Evolutionary conservation across 2,888 invertebrate genomes (phyloP), one percentile per base, ranked within the genome.

Genomic region (Galerucella nymphaeae): DNA sequence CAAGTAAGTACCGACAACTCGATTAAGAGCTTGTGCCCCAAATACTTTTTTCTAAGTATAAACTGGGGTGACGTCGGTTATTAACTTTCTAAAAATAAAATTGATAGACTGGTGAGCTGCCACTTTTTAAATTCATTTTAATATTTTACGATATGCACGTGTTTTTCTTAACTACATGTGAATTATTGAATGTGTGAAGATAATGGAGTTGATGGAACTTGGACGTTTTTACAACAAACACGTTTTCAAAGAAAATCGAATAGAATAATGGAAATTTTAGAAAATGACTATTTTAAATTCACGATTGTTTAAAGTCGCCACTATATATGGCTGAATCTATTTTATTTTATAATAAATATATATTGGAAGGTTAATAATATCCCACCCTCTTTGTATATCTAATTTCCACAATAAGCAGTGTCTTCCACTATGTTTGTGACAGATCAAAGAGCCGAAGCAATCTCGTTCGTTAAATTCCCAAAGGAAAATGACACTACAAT

Each of bases 51-150:
- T 73, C 70, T 72, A 71, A 77, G 71, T 78, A 73, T 78, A 79
- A 78, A 77, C 76, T 76, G 68, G 76, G 73, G 75, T 77, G 76
- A 77, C 75, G 73, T 74, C 70, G 42, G 20, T 30, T 77, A 77
- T 75, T 76, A 68, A 76, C 74, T 72, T 55, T 75, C 77, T 79
- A 79, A 80, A 80, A 78, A 80, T 78, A 75, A 76, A 76, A 66
- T 45, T 16, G 61, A 71, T 68, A 67, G 62, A 63, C 75, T 76
- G 77, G 76, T 74, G 75, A 75, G 62, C 68, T 65, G 76, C 76
- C 78, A 79, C 75, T 80, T 80, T 79, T 80, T 73, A 75, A 77
- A 76, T 73, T 79, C 74, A 79, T 79, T 79, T 80, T 79, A 68
- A 77, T 79, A 78, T 70, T 80, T 79, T 79, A 80, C 73, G 76